phyloP scores from a whole-genome alignment of 2,888 invertebrate genomes.

The Luffia ferchaultella region DNA sequence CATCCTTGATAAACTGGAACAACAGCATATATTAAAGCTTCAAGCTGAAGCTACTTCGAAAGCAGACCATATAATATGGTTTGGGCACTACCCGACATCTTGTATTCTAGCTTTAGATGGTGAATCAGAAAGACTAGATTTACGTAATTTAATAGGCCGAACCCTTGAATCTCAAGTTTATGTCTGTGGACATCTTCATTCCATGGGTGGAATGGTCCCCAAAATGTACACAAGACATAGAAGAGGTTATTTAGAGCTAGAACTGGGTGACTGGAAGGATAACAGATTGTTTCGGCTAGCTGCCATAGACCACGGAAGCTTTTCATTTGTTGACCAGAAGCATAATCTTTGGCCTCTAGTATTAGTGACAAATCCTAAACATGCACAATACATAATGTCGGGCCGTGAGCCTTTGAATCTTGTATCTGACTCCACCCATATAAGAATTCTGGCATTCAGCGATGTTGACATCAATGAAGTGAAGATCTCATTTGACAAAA shows the following conservation, averaged over 20 bases:
- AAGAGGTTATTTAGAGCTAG: constrained; percentile 84
- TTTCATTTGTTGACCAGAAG: constrained; percentile 83
- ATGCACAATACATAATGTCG: constrained; percentile 77
- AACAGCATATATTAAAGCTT: constrained; percentile 62
- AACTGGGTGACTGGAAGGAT: constrained; percentile 93
- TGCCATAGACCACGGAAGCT: constrained; percentile 89
- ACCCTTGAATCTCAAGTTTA: constrained; percentile 74
- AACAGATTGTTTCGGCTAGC: constrained; percentile 84
- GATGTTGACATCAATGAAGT: constrained; percentile 70
- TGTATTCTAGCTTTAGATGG: constrained; percentile 74
- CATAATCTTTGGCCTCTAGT: constrained; percentile 83
- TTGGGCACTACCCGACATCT: constrained; percentile 93
- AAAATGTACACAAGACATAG: constrained; percentile 89
- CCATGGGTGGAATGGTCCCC: constrained; percentile 78
- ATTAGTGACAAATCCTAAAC: constrained; percentile 91
- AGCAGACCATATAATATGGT: constrained; percentile 63
- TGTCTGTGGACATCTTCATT: constrained; percentile 91
- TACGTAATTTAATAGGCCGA: constrained; percentile 67
- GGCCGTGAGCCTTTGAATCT: constrained; percentile 75
- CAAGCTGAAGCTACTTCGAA: constrained; percentile 58
- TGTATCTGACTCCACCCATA: constrained; percentile 76
- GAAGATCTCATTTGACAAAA: constrained; percentile 71
- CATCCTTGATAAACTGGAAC: constrained; percentile 66
- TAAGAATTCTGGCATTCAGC: constrained; percentile 84
- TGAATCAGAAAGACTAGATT: constrained; percentile 46